Conservation (phyloP, 2,797 vertebrate species). For the Anabas testudineus region DNA sequence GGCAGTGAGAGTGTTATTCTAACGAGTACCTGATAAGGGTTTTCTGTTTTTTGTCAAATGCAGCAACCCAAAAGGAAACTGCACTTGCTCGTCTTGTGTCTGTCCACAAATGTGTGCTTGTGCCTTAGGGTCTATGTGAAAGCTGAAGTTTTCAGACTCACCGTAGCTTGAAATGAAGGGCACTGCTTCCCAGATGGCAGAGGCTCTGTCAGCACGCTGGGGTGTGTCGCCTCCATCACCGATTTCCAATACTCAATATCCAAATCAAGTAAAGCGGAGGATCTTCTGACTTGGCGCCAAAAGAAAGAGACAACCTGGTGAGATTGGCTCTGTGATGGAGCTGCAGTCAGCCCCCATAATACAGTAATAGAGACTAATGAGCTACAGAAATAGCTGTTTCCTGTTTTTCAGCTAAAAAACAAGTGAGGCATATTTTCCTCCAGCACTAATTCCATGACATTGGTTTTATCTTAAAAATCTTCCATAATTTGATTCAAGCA, state of each 20-base stretch:
- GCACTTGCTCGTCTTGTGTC: constrained; percentile 3
- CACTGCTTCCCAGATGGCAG: constrained; percentile 3
- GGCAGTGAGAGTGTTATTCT: constrained; percentile 2
- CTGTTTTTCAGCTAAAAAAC: constrained; percentile 43
- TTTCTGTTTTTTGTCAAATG: constrained; percentile 28
- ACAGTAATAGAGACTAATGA: constrained; percentile 47
- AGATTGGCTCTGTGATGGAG: constrained; percentile 2
- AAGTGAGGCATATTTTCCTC: constrained; percentile 14
- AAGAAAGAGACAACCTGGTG: constrained; percentile 12
- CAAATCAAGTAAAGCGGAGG: constrained; percentile 43
- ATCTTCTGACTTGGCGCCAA: constrained; percentile 36
- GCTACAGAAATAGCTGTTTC: constrained; percentile 46
- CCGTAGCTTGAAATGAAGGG: constrained; percentile 29
- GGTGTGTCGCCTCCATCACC: constrained; percentile 28
- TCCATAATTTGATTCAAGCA: too few species aligned
- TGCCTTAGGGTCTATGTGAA: background rate
- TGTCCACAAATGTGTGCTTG: background rate
- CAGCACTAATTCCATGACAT: background rate
- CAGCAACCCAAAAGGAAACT: background rate
- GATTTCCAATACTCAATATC: constrained; percentile 51
- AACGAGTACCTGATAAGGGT: constrained; percentile 12
- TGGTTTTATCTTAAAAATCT: constrained; percentile 3
- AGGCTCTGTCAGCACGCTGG: constrained; percentile 1
- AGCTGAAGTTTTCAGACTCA: constrained; percentile 2
- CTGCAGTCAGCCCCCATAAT: constrained; percentile 19